Conservation (phyloP, 1,140 invertebrate species). For the Stenopsyche tienmushanensis region DNA sequence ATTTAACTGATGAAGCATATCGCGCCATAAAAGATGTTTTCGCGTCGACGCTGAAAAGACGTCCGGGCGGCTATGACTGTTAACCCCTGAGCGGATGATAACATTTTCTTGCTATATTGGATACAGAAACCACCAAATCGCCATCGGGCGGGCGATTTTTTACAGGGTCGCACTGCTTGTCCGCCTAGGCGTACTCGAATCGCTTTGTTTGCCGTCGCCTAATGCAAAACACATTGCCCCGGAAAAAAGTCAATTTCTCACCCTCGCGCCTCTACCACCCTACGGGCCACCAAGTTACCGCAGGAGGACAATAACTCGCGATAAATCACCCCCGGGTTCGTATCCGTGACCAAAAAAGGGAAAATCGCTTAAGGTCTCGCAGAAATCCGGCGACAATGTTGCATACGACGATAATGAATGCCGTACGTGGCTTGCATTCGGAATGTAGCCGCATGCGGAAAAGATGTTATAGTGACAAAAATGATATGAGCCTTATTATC, state of each 20-base stretch:
- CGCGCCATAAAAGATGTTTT: too few relatives aligned
- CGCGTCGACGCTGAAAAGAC: too few relatives aligned
- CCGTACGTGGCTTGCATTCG: not conserved
- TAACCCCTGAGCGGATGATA: too few relatives aligned
- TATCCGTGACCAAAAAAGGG: not conserved
- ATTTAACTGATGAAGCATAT: too few relatives aligned
- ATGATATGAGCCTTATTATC: not conserved
- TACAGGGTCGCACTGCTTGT: too few relatives aligned
- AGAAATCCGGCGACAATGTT: slow-evolving; percentile 4
- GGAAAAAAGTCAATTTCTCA: slow-evolving; percentile 9
- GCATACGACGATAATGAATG: slow-evolving; percentile 5
- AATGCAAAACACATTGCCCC: slow-evolving; percentile 11
- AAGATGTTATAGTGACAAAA: slow-evolving; percentile 1
- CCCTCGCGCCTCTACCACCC: not conserved
- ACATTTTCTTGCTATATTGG: too few relatives aligned
- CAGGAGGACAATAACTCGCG: slow-evolving; percentile 2
- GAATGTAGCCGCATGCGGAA: not conserved
- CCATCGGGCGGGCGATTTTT: too few relatives aligned
- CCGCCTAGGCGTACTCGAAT: not conserved
- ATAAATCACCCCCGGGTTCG: slow-evolving; percentile 1
- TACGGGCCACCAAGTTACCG: not conserved
- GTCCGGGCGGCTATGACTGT: too few relatives aligned
- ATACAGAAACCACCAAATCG: too few relatives aligned
- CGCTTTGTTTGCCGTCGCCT: slow-evolving; percentile 1
- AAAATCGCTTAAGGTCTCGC: slow-evolving; percentile 5